Evolutionary conservation across 2,888 invertebrate species (phyloP), one percentile per base, ranked within the genome.

Genomic region (Leucania comma): DNA sequence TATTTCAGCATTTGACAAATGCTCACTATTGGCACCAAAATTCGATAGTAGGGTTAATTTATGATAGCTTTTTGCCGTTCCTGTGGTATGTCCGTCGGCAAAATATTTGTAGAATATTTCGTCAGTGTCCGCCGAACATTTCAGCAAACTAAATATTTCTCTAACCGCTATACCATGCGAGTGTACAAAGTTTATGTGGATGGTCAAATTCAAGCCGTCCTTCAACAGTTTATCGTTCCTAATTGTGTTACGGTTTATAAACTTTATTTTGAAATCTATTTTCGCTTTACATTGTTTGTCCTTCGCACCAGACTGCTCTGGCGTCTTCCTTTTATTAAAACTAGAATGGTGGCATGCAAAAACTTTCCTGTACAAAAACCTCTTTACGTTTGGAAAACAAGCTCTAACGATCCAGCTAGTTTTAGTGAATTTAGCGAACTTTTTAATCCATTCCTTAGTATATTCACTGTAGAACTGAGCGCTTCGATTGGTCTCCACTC

Each of bases 261-360:
- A 73, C 70, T 88, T 90, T 14, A 90, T 53, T 83, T 82, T 86
- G 48, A 91, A 90, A 48, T 90, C 87, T 10, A 91, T 82, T 66
- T 82, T 84, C 2, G 91, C 91, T 53, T 64, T 71, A 68, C 90
- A 90, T 0, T 82, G 71, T 53, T 85, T 84, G 35, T 81, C 82
- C 38, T 69, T 84, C 56, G 84, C 35, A 3, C 60, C 48, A 0
- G 38, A 42, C 24, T 56, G n/a, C 22, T 59, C 48, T 1, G 61
- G 35, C 17, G 22, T 42, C 35, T 68, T 80, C 9, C 22, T 83
- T 67, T 82, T 90, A 65, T 90, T 89, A 42, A 73, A 78, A 9
- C 78, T 66, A 1, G 89, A 83, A 35, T 81, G 81, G 38, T 87
- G 87, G 38, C 91, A 91, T 0, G 50, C 66, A 76, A 74, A 91